phyloP scores from a whole-genome alignment of 2,113 vertebrate genomes.

The Sebastes fasciatus region DNA sequence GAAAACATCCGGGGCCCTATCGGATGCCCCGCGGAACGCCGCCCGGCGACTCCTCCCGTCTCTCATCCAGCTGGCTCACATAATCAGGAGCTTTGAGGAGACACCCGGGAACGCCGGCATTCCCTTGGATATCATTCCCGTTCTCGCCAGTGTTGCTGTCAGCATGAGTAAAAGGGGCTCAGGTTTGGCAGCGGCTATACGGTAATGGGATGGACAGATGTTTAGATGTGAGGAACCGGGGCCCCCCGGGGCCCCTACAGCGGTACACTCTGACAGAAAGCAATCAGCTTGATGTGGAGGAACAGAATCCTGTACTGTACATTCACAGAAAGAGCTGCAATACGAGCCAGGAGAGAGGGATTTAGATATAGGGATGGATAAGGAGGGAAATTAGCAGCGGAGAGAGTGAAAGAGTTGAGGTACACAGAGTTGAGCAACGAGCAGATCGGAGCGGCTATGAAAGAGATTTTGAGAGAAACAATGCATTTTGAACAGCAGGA shows the following conservation, averaged over 20 bases:
- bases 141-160: slow-evolving; percentile 71
- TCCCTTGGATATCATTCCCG: slow-evolving; percentile 72
- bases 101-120: slow-evolving; percentile 66
- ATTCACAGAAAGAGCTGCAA: slow-evolving; percentile 70
- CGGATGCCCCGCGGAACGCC: slow-evolving; percentile 45
- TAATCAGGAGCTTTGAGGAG: slow-evolving; percentile 78
- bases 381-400: slow-evolving; percentile 60
- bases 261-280: slow-evolving; percentile 75
- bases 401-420: slow-evolving; percentile 34
- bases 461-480: not conserved
- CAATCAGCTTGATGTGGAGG: slow-evolving; percentile 82
- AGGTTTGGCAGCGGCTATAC: slow-evolving; percentile 46
- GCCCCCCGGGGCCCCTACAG: slow-evolving; percentile 56
- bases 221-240: slow-evolving; percentile 76
- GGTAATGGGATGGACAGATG: slow-evolving; percentile 84
- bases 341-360: slow-evolving; percentile 67
- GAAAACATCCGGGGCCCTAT: slow-evolving; percentile 70
- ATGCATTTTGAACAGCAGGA: slow-evolving; percentile 21
- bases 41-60: slow-evolving; percentile 59
- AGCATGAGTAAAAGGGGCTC: slow-evolving; percentile 71
- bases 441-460: not conserved
- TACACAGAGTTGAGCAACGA: not conserved
- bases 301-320: slow-evolving; percentile 75
- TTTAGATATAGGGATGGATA: slow-evolving; percentile 76
- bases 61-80: slow-evolving; percentile 78